Evolutionary conservation across 92 coral and sea anemone genomes (phyloP).

Genomic region (Chrysogorgia sp.): DNA sequence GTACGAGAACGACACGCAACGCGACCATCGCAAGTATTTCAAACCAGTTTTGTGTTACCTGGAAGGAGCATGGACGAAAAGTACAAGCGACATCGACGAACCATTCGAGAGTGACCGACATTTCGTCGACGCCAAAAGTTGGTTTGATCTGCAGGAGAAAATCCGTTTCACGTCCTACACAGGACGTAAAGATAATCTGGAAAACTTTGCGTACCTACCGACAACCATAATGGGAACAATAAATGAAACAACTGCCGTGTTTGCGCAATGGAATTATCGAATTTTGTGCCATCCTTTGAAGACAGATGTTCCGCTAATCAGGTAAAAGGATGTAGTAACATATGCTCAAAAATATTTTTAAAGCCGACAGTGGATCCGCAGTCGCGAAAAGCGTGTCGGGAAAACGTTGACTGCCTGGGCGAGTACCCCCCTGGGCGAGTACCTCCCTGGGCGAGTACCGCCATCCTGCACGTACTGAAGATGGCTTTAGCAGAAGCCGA

Average conservation of each 20-base stretch:
- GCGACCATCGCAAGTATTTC: slow-evolving; percentile 90
- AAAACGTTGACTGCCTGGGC: too few species aligned
- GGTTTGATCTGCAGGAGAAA: slow-evolving; percentile 93
- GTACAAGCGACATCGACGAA: slow-evolving; percentile 72
- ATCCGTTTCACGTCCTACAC: slow-evolving; percentile 91
- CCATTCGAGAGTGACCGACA: slow-evolving; percentile 94
- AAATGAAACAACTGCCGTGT: slow-evolving; percentile 71
- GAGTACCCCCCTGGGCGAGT: too few species aligned
- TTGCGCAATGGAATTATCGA: slow-evolving; percentile 82
- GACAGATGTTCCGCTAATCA: slow-evolving; percentile 65
- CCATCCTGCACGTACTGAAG: too few species aligned
- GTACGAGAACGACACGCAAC: slow-evolving; percentile 60
- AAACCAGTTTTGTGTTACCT: slow-evolving; percentile 81
- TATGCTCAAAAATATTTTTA: too few species aligned
- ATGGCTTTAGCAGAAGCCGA: too few species aligned
- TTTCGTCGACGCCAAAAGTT: slow-evolving; percentile 80
- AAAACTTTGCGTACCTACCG: too few species aligned
- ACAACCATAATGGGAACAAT: slow-evolving; percentile 83
- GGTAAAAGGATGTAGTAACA: slow-evolving; percentile 2
- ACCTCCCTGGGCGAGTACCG: too few species aligned
- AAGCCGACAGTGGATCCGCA: not conserved
- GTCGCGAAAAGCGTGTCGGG: too few species aligned
- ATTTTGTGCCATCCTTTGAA: slow-evolving; percentile 69
- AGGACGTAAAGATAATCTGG: slow-evolving; percentile 90
- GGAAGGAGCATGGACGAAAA: slow-evolving; percentile 87